Base-by-base conservation (phyloP, 2,888 invertebrate species). In the Alloscopus bannaensis region DNA sequence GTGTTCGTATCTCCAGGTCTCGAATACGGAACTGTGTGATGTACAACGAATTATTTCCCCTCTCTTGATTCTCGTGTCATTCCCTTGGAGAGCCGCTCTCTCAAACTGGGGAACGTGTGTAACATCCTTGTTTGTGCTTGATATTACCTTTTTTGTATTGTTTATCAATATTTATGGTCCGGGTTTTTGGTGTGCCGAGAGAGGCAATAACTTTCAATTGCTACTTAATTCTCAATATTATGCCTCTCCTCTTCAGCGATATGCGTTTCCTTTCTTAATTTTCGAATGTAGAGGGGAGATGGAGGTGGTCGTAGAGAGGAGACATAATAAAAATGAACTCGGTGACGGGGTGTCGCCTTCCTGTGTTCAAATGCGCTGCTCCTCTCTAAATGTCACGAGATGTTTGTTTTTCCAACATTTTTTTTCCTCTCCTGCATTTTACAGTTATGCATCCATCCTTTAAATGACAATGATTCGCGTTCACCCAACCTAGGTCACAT, bases 151-250 rank as follows among this genome's bases (percentile, higher is more conserved):
- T 36, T 13, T 8, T 13, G 36, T 36, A 36, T n/a, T n/a, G n/a
- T n/a, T 8, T 36, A 36, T 36, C 36, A 13, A 36, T 36, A 36
- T 36, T 36, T 36, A 36, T n/a, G n/a, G n/a, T 13, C 13, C 13
- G 36, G 13, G 36, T 13, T 36, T 36, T 36, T 36, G 8, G 36
- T 36, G 36, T 36, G 13, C 13, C 45, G n/a, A n/a, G n/a, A 4
- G 18, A 18, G n/a, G 45, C 45, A 45, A 45, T 45, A 45, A 45
- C n/a, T 45, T 16, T 45, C n/a, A 16, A 45, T 45, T 45, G 45
- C 45, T 45, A n/a, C 8, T 45, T 45, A 45, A 45, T 45, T 45
- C 45, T 11, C 45, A 16, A n/a, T n/a, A n/a, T n/a, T n/a, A 16
- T 11, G 45, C 4, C 13, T 18, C 45, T 18, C 36, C 13, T 13